A percentile compares a stretch with the other conserved stretches of the same genome.
phyloP scores from a whole-genome alignment of 2,797 vertebrate genomes.

The Lophius americanus region DNA sequence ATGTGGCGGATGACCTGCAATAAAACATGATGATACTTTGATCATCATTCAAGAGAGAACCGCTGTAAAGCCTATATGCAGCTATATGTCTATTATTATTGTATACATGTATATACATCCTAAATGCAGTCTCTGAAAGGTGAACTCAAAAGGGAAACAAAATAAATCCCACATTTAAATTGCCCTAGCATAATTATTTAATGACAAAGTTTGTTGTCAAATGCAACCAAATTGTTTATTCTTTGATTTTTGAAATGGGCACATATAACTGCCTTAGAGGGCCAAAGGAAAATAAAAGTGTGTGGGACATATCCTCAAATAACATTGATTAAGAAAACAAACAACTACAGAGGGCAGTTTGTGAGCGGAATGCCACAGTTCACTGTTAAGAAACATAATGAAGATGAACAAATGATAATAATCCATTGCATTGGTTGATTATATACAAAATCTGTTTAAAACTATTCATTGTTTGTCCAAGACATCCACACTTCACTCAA shows the following conservation, averaged over 20 bases:
- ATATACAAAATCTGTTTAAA: neutral
- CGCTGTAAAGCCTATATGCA: too few species aligned
- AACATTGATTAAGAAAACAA: conserved; percentile 12
- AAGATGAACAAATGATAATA: neutral
- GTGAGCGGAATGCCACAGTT: neutral
- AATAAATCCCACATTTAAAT: too few species aligned
- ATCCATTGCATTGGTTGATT: neutral
- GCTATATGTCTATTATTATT: too few species aligned
- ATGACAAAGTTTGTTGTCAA: neutral
- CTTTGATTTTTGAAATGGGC: neutral
- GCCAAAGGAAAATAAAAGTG: neutral
- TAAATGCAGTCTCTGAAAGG: too few species aligned
- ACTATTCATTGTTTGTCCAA: conserved; percentile 2
- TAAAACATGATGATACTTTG: too few species aligned
- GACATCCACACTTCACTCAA: neutral
- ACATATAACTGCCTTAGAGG: conserved; percentile 1
- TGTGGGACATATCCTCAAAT: conserved; percentile 15
- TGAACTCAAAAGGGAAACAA: too few species aligned
- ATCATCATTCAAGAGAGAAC: too few species aligned
- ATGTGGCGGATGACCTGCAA: too few species aligned
- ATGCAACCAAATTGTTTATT: conserved; percentile 2
- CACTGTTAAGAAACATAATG: neutral
- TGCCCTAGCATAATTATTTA: too few species aligned
- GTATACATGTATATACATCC: too few species aligned
- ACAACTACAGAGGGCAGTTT: conserved; percentile 2